Conservation (phyloP, 2,113 vertebrate genomes). For the Anseranas semipalmata region DNA sequence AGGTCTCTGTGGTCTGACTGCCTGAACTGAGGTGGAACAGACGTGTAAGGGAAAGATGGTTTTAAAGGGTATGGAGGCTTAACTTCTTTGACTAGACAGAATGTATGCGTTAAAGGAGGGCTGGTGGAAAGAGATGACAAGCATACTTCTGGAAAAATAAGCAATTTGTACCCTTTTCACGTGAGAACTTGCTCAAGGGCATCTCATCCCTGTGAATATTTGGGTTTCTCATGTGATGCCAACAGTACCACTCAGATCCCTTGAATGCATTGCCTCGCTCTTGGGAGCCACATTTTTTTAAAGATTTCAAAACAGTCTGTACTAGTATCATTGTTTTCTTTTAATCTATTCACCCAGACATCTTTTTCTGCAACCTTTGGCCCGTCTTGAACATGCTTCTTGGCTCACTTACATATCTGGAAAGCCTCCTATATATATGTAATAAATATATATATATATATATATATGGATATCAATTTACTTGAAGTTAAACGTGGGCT, state of each 20-base stretch:
- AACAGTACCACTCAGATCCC: neutral
- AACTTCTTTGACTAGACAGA: neutral
- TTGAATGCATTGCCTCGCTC: neutral
- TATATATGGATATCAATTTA: neutral
- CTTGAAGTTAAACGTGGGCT: neutral
- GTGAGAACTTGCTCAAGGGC: neutral
- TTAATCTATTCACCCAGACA: neutral
- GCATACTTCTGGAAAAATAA: neutral
- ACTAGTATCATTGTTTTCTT: neutral
- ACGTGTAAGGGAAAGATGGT: neutral
- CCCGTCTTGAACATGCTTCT: neutral
- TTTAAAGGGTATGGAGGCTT: neutral
- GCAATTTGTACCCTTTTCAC: neutral
- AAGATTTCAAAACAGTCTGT: neutral
- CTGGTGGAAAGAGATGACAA: neutral
- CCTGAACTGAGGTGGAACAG: neutral
- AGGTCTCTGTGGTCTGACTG: neutral
- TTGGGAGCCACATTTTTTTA: neutral
- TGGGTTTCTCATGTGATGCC: neutral
- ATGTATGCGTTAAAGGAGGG: neutral
- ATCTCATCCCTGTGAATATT: neutral
- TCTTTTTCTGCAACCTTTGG: neutral
- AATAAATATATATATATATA: accelerated
- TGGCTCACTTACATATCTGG: neutral
- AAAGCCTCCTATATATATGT: neutral